Evolutionary conservation across 2,888 invertebrate genomes (phyloP).

Genomic region (Drosophila buzzatii): DNA sequence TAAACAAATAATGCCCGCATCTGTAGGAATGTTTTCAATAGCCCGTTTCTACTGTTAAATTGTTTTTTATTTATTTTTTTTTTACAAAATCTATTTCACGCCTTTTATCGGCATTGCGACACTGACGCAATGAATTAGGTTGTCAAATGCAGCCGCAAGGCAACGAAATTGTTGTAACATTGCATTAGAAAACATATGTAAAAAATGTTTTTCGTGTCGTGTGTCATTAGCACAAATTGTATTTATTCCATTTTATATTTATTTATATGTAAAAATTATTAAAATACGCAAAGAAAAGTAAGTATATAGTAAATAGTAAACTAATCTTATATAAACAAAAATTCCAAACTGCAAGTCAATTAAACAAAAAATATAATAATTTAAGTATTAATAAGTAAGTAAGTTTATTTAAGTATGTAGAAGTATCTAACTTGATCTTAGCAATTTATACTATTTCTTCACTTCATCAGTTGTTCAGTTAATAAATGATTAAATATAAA

Average conservation of each 20-base stretch:
- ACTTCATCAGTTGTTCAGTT: neutral
- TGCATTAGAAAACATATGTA: neutral
- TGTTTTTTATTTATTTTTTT: neutral
- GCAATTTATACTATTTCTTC: neutral
- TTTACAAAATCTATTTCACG: slow-evolving; percentile 2
- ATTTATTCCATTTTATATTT: neutral
- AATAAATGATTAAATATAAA: neutral
- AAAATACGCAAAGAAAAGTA: neutral
- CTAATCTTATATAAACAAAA: neutral
- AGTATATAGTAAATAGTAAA: too few species aligned
- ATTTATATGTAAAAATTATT: neutral
- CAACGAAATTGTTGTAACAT: too few species aligned
- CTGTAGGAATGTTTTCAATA: slow-evolving; percentile 5
- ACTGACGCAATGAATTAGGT: slow-evolving; percentile 1
- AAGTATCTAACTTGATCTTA: neutral
- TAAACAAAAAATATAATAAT: too few species aligned
- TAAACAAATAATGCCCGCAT: slow-evolving; percentile 31
- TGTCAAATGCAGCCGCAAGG: neutral
- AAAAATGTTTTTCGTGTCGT: neutral
- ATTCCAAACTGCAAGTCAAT: too few species aligned
- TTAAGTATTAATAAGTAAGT: too few species aligned
- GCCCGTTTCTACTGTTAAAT: neutral
- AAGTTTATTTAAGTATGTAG: too few species aligned
- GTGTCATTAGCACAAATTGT: neutral
- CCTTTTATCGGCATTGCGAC: slow-evolving; percentile 18